Base-by-base conservation (phyloP, 2,888 invertebrate genomes). In the Mythimna loreyi region DNA sequence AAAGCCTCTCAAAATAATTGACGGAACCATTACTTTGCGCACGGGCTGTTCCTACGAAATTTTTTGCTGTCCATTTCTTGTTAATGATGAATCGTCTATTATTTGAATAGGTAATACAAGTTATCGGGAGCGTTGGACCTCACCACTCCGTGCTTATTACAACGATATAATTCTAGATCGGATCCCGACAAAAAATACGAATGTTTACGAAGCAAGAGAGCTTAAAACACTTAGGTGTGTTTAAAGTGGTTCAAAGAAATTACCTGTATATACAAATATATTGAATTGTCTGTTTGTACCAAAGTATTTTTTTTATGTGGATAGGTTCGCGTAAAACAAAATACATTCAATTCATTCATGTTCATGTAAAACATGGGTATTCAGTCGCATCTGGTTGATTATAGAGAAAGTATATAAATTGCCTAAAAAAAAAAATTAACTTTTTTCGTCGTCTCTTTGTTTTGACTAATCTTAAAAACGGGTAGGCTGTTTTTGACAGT, bases 41-140 rank as follows among this genome's bases (percentile, higher is more conserved):
- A 75, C 81, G 76, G 16, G 64, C 64, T 78, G 65, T 73, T 70
- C 45, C 60, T 47, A 72, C 59, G 28, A 62, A 59, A 62, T 83
- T 90, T 93, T 93, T 93, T 92, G 88, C 85, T 69, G 75, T 82
- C 78, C 86, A 90, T 90, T 92, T 92, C 91, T 90, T 90, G 90
- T 85, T 88, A 88, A 89, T 91, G 91, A 92, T 93, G 89, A 91
- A 92, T 92, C 87, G 92, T 83, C 87, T 84, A 86, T 86, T 90
- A 90, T 91, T 89, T 89, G 88, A 90, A 90, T 90, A 89, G 82
- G 70, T 71, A 78, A 82, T 47, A 77, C 75, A 43, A 72, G 76
- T 80, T 85, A 83, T 81, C 63, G 82, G 85, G 89, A 85, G 84
- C 88, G 85, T 83, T 84, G 86, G 78, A 85, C 89, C 76, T 78